Evolutionary conservation across 2,888 invertebrate genomes (phyloP).

Genomic region (Barypeithes pellucidus): DNA sequence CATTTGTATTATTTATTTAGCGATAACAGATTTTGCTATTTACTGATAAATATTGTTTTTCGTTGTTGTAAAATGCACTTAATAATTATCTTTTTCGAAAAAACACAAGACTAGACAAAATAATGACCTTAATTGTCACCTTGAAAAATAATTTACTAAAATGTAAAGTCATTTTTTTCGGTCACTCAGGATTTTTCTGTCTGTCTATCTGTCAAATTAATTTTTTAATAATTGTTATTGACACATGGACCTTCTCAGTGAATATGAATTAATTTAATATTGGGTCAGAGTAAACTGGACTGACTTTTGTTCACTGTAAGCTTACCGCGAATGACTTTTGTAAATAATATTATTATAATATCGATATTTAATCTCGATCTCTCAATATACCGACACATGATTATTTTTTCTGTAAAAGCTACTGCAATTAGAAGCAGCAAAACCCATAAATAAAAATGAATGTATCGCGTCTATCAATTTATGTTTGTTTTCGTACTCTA

Average conservation of each 20-base stretch:
- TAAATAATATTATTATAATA: background rate
- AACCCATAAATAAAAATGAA: slow-evolving; percentile 6
- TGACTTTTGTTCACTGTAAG: too few species aligned
- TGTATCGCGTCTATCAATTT: slow-evolving; percentile 28
- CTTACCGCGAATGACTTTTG: too few species aligned
- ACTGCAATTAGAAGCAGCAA: background rate
- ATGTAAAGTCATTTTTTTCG: too few species aligned
- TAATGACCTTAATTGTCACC: background rate
- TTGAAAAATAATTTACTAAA: background rate
- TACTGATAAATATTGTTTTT: slow-evolving; percentile 29
- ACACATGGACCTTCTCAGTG: too few species aligned
- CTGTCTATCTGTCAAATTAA: too few species aligned
- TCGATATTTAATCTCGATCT: background rate
- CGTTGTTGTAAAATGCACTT: slow-evolving; percentile 3
- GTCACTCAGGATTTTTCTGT: too few species aligned
- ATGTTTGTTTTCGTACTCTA: slow-evolving; percentile 21
- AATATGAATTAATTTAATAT: too few species aligned
- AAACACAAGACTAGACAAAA: background rate
- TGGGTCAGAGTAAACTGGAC: too few species aligned
- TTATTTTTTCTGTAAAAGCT: background rate
- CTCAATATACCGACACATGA: background rate
- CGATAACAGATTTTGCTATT: slow-evolving; percentile 24
- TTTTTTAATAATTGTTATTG: too few species aligned
- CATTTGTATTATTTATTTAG: slow-evolving; percentile 31
- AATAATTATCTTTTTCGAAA: background rate